Evolutionary conservation across 2,888 invertebrate species (phyloP), one percentile per base, ranked within the genome.

Genomic region (Scaptomyza cyrtandrae): DNA sequence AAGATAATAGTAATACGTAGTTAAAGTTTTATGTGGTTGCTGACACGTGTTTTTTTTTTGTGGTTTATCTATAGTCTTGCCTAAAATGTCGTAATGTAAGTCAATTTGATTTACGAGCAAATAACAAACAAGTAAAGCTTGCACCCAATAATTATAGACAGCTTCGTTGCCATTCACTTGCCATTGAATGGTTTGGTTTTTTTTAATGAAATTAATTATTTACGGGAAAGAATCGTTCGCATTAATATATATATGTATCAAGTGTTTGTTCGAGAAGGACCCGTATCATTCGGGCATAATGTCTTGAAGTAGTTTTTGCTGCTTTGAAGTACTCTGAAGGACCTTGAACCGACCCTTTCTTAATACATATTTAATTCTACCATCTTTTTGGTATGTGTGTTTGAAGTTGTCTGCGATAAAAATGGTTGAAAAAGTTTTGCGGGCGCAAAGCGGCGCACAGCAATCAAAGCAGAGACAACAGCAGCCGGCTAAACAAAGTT

Each of bases 281-380:
- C 7, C 29, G 29, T 7, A 6, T 29, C 6, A 29, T 6, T 29
- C 7, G 7, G 29, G 29, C 5, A 29, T 29, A 29, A 29, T 29
- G 29, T 29, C 29, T 16, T 39, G 37, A 37, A 37, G 37, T 37
- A 14, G n/a, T 14, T 39, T 19, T 5, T 14, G 7, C 3, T 7
- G 14, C 39, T 2, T 16, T 16, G 16, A 41, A 41, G 41, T 16
- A 10, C 41, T 4, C 41, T 16, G 5, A 39, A 29, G 52, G 27
- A 52, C 52, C 39, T 52, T 52, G 52, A 27, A 16, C 14, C 52
- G 39, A 52, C 52, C 52, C 52, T 39, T 27, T 37, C 16, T 27
- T 29, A 0, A 7, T 19, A 19, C 19, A 19, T 19, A 19, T 19
- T 19, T 19, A 19, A 19, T 19, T 19, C 19, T 2, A 16, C 35